Evolutionary conservation across 2,888 invertebrate species (phyloP), one percentile per base, ranked within the genome.

Genomic region (Cremastinae sp.): DNA sequence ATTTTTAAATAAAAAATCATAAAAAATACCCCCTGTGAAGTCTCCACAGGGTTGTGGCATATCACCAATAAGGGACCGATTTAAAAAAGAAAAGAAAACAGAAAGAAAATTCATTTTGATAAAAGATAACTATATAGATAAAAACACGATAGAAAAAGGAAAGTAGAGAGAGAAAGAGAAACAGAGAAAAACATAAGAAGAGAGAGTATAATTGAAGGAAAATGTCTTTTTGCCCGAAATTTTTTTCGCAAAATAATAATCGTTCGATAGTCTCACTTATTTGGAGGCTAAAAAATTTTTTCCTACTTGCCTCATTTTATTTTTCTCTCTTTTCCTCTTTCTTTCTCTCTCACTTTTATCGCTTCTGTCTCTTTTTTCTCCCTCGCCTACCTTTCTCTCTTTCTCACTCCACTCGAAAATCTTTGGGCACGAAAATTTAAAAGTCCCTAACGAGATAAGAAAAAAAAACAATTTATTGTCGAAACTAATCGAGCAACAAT

Each of bases 11-110:
- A 51, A 59, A 5, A 18, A 38, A 58, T 12, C 1, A 43, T 28
- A 69, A 59, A 81, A 81, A 83, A 83, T 84, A 84, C 81, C 80
- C 82, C 84, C 84, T 80, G 82, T 84, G 85, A 86, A 85, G 75
- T 86, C 83, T 86, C 85, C 85, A 83, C 83, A 79, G 84, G 84
- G 81, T 80, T 58, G 80, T 76, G 80, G 80, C 80, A 83, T 81
- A 84, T 81, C 84, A 81, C 80, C 83, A 83, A 84, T 82, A 83
- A 86, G 84, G 84, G 83, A 84, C 80, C 75, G 80, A 79, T 78
- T 69, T 58, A 62, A 73, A 76, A 47, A 73, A 78, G 69, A 71
- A 74, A 73, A 72, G 71, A 72, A 20, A 66, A 59, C 38, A 54
- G 9, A 18, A 66, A 49, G 36, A 56, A 69, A 16, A 66, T 70